Evolutionary conservation across 2,797 vertebrate species (phyloP).

Genomic region (Hapalemur alaotrensis): DNA sequence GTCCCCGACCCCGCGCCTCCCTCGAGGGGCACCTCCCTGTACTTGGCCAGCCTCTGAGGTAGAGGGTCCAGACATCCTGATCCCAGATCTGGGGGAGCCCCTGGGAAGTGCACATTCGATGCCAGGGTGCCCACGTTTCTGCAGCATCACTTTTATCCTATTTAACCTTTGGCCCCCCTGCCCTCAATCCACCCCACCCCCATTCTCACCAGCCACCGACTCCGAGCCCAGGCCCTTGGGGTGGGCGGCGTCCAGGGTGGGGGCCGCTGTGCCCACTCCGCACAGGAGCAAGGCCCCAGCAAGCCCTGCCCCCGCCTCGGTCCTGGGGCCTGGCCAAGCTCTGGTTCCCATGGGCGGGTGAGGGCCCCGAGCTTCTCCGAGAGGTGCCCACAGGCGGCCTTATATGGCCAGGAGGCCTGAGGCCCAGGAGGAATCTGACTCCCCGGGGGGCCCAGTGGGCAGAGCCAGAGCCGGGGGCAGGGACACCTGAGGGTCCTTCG

Average conservation of each 20-base stretch:
- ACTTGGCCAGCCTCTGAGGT: neutral
- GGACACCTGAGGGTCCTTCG: neutral
- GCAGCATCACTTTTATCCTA: rapidly evolving
- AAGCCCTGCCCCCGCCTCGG: neutral
- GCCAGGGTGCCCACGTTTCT: neutral
- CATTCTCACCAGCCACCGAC: neutral
- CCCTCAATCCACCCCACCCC: too few relatives aligned
- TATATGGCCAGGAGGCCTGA: constrained; percentile 75
- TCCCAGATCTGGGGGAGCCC: neutral
- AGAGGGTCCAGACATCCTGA: neutral
- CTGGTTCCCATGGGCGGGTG: constrained; percentile 31
- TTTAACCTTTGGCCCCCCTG: neutral
- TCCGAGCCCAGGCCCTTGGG: neutral
- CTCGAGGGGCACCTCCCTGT: neutral
- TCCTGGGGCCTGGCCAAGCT: constrained; percentile 15
- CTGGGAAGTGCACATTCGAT: rapidly evolving
- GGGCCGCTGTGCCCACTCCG: neutral
- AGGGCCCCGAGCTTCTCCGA: neutral
- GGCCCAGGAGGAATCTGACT: constrained; percentile 55
- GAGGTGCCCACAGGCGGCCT: constrained; percentile 70
- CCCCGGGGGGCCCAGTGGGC: neutral
- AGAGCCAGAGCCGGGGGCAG: neutral
- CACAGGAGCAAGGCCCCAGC: neutral
- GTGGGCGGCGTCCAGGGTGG: neutral
- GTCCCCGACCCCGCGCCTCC: neutral